phyloP scores from a whole-genome alignment of 2,797 vertebrate genomes.

The Poecilia velifera region DNA sequence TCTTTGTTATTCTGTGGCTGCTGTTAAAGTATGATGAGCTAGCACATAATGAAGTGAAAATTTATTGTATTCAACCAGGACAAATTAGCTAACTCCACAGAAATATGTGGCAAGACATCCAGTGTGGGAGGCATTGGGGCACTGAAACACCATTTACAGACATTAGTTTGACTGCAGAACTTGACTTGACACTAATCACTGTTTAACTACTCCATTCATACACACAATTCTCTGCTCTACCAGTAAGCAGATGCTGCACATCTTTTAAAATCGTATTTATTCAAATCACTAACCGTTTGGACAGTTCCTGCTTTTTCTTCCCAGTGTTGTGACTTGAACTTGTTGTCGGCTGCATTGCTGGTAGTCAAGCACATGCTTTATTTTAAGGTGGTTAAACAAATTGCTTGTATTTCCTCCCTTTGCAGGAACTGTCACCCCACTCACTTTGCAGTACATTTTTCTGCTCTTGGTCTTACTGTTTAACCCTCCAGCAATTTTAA shows the following conservation, averaged over 20 bases:
- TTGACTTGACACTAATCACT: conserved; percentile 73
- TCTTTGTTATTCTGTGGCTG: conserved; percentile 16
- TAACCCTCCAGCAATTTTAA: too few species aligned
- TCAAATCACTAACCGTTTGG: conserved; percentile 51
- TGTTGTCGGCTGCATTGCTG: too few species aligned
- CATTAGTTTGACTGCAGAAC: conserved; percentile 78
- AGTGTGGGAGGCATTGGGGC: conserved; percentile 73
- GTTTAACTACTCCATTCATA: conserved; percentile 78
- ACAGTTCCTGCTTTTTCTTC: too few species aligned
- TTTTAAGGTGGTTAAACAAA: too few species aligned
- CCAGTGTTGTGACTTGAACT: too few species aligned
- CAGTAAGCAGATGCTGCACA: conserved; percentile 41
- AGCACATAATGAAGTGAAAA: conserved; percentile 36
- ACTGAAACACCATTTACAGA: conserved; percentile 82
- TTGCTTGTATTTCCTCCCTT: too few species aligned
- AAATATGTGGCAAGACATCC: conserved; percentile 62
- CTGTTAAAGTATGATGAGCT: conserved; percentile 15
- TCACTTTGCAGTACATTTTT: too few species aligned
- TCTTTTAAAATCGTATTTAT: conserved; percentile 69
- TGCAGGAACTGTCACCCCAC: too few species aligned
- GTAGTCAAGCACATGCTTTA: too few species aligned
- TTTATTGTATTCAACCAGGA: conserved; percentile 29
- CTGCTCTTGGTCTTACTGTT: too few species aligned
- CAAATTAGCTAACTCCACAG: conserved; percentile 68
- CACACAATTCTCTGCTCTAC: conserved; percentile 48